A percentile compares a stretch with the other conserved stretches of the same genome.
phyloP scores from a whole-genome alignment of 2,797 vertebrate genomes.

The Acanthopagrus latus region DNA sequence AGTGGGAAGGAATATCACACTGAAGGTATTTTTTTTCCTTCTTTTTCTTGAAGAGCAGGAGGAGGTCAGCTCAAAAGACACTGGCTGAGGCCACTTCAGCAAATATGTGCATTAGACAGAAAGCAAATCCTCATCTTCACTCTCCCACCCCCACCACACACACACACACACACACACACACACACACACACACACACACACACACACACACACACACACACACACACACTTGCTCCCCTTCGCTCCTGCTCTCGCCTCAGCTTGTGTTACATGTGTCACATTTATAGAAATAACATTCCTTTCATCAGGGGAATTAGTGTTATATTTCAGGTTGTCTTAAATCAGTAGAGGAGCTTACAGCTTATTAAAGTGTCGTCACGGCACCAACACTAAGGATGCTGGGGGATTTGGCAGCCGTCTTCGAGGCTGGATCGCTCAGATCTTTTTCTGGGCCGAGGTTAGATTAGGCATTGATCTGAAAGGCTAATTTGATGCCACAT shows the following conservation, averaged over 20 bases:
- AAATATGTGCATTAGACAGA: conserved; percentile 68
- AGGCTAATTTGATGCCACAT: conserved; percentile 83
- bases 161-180: too few species aligned
- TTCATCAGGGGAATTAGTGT: conserved; percentile 81
- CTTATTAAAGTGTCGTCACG: conserved; percentile 79
- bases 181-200: too few species aligned
- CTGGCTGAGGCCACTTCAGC: conserved; percentile 62
- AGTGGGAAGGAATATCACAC: conserved; percentile 60
- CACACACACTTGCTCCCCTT: conserved; percentile 24
- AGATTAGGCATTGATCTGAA: conserved; percentile 83
- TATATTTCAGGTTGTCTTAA: conserved; percentile 85
- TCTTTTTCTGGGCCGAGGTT: conserved; percentile 77
- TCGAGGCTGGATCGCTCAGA: conserved; percentile 67
- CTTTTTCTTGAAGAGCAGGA: conserved; percentile 30
- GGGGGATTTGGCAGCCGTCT: conserved; percentile 72
- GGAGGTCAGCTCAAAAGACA: conserved; percentile 65
- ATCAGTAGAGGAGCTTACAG: conserved; percentile 81
- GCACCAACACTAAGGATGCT: conserved; percentile 65
- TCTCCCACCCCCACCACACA: conserved; percentile 29
- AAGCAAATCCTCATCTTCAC: conserved; percentile 71
- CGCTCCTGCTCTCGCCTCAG: conserved; percentile 56
- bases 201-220: too few species aligned
- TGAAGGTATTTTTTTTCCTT: conserved; percentile 47
- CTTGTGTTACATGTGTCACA: conserved; percentile 82
- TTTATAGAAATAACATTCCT: conserved; percentile 82